A percentile compares a stretch with the other conserved stretches of the same genome.
phyloP scores from a whole-genome alignment of 1,140 invertebrate species.

The Drosophila paulistorum region DNA sequence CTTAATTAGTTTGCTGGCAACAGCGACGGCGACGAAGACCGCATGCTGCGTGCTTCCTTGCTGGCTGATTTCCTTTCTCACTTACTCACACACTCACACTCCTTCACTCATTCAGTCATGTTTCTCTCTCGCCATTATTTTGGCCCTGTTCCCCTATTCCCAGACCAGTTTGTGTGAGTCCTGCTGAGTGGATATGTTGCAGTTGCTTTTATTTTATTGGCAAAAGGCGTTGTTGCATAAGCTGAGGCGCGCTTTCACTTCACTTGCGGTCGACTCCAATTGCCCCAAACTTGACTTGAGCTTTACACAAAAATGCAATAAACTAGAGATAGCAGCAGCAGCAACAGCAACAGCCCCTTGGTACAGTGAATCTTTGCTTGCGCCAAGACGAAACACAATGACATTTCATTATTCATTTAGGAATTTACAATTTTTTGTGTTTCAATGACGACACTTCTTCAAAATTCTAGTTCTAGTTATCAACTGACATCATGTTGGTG shows the following conservation, averaged over 20 bases:
- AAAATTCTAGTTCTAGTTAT: too few species aligned
- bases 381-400: too few species aligned
- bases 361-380: background rate
- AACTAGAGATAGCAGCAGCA: slow-evolving; percentile 2
- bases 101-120: too few species aligned
- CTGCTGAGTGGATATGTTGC: slow-evolving; percentile 19
- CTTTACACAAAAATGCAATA: slow-evolving; percentile 21
- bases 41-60: slow-evolving; percentile 35
- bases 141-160: background rate
- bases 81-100: too few species aligned
- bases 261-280: slow-evolving; percentile 38
- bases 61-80: slow-evolving; percentile 1
- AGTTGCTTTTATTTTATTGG: slow-evolving; percentile 48
- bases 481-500: background rate
- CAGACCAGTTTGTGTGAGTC: slow-evolving; percentile 9
- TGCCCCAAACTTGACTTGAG: slow-evolving; percentile 29
- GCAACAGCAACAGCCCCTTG: background rate
- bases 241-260: slow-evolving; percentile 29
- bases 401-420: too few species aligned
- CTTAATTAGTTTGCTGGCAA: slow-evolving; percentile 70
- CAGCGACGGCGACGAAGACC: slow-evolving; percentile 27
- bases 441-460: too few species aligned
- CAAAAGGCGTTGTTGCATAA: slow-evolving; percentile 47
- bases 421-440: too few species aligned
- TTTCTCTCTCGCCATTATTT: background rate